Evolutionary conservation across 2,888 invertebrate species (phyloP).

Genomic region (Drosophila recens): DNA sequence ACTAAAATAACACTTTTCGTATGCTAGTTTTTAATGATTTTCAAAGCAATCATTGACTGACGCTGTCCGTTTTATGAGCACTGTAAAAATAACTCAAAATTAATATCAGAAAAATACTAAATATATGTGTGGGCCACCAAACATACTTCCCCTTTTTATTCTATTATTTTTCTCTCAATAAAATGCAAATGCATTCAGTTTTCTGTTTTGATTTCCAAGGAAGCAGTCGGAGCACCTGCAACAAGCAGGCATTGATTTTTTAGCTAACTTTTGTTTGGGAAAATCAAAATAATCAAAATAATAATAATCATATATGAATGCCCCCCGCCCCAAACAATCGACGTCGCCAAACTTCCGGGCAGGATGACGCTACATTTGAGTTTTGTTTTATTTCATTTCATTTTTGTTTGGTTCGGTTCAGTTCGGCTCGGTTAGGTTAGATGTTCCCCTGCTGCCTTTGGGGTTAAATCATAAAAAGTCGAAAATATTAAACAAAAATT

Average conservation of each 20-base stretch:
- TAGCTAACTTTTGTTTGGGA: slow-evolving; percentile 40
- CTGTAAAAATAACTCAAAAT: slow-evolving; percentile 58
- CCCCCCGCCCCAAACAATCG: slow-evolving; percentile 10
- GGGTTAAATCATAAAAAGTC: slow-evolving; percentile 80
- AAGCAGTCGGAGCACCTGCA: slow-evolving; percentile 58
- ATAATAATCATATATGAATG: slow-evolving; percentile 20
- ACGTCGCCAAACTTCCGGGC: slow-evolving; percentile 77
- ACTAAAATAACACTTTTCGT: slow-evolving; percentile 74
- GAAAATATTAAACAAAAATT: slow-evolving; percentile 79
- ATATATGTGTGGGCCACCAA: slow-evolving; percentile 16
- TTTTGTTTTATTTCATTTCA: slow-evolving; percentile 11
- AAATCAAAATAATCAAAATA: slow-evolving; percentile 46
- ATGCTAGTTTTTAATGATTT: slow-evolving; percentile 60
- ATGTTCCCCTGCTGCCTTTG: slow-evolving; percentile 44
- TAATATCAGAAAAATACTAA: slow-evolving; percentile 33
- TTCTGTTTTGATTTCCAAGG: slow-evolving; percentile 37
- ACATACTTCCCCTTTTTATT: background rate
- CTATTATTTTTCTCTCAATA: slow-evolving; percentile 1
- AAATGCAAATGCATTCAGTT: slow-evolving; percentile 39
- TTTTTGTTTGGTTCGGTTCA: slow-evolving; percentile 9
- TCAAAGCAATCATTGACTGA: slow-evolving; percentile 53
- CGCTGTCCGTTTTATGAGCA: slow-evolving; percentile 53
- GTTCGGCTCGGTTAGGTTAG: slow-evolving; percentile 24
- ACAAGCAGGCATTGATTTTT: slow-evolving; percentile 26
- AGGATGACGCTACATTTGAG: slow-evolving; percentile 28